phyloP scores from a whole-genome alignment of 2,113 vertebrate genomes.

The Cottus gobio region DNA sequence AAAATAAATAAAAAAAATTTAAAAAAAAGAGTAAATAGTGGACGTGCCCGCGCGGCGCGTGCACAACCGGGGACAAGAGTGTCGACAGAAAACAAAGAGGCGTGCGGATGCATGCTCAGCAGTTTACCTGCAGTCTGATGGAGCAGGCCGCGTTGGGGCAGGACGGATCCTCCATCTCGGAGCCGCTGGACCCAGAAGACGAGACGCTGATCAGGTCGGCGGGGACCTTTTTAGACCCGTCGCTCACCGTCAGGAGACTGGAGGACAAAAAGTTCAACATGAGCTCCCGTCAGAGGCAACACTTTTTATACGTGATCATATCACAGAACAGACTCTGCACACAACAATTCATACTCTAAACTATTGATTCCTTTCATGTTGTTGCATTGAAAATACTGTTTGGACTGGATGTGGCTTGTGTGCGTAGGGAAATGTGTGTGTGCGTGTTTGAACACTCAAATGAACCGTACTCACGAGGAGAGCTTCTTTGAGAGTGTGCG shows the following conservation, averaged over 20 bases:
- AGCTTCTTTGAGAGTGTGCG: constrained; percentile 87
- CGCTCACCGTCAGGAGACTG: constrained; percentile 76
- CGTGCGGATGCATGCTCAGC: background rate
- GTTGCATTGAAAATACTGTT: background rate
- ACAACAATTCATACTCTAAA: background rate
- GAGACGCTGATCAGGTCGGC: constrained; percentile 82
- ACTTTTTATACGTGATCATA: background rate
- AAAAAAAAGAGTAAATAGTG: constrained; percentile 24
- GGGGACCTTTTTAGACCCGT: constrained; percentile 71
- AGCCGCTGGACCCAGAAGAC: constrained; percentile 83
- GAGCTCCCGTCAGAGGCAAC: background rate
- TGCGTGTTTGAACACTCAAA: constrained; percentile 32
- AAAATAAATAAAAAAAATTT: too few relatives aligned
- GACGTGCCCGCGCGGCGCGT: constrained; percentile 21
- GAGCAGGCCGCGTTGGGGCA: constrained; percentile 61
- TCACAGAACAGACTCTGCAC: background rate
- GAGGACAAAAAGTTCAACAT: background rate
- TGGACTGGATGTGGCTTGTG: background rate
- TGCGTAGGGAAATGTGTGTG: background rate
- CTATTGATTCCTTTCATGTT: background rate
- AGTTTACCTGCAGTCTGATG: constrained; percentile 72
- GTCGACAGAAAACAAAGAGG: background rate
- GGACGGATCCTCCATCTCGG: constrained; percentile 82
- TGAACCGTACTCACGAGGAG: constrained; percentile 83
- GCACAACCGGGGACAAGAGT: constrained; percentile 27